Percentiles rank a stretch among this genome's conserved stretches.
Evolutionary conservation across 2,797 vertebrate species (phyloP).

Genomic region (Odontamblyopus lacepedii): DNA sequence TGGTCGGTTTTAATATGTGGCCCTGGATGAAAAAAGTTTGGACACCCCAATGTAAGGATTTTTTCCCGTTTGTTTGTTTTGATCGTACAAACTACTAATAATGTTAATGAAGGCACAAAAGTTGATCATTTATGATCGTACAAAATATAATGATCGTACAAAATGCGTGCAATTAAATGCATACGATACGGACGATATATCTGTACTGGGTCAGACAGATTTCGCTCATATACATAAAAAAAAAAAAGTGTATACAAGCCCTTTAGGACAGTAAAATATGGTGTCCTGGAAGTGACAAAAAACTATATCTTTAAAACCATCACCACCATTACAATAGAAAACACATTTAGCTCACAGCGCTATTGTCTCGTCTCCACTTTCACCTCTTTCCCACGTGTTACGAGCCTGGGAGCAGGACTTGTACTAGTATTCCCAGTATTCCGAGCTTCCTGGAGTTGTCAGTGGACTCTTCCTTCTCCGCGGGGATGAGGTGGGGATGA

Average conservation of each 20-base stretch:
- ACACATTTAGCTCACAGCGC: background rate
- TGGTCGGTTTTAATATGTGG: no score
- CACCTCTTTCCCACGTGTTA: slow-evolving; percentile 26
- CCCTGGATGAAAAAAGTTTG: no score
- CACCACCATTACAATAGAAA: background rate
- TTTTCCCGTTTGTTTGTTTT: no score
- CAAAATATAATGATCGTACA: no score
- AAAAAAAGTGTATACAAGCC: background rate
- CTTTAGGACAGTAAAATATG: background rate
- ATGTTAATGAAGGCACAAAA: no score
- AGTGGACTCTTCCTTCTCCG: slow-evolving; percentile 45
- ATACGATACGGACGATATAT: no score
- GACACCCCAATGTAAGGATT: no score
- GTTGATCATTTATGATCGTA: no score
- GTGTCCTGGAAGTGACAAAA: background rate
- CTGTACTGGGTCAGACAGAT: no score
- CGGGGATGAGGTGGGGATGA: slow-evolving; percentile 50
- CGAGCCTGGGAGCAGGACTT: slow-evolving; percentile 12
- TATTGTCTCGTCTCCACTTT: slow-evolving; percentile 4
- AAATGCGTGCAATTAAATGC: no score
- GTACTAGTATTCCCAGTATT: slow-evolving; percentile 34
- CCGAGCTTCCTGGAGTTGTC: slow-evolving; percentile 40
- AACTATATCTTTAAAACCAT: background rate
- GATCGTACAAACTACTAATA: no score
- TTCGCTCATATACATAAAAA: no score